Conservation (phyloP, 2,888 invertebrate species). For the Piscicola geometra region DNA sequence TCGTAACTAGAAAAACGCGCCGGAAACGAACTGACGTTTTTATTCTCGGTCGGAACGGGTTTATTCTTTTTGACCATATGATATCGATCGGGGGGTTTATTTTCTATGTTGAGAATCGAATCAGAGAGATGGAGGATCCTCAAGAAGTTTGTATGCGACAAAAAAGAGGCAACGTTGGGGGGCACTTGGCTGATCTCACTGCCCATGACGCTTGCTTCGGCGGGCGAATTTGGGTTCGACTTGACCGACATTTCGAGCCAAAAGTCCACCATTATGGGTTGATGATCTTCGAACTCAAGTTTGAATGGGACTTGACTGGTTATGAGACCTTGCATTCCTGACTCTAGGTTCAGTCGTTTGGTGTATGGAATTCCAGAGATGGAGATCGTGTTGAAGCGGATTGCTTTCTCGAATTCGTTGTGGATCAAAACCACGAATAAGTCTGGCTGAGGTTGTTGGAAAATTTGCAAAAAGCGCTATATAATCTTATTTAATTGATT, state of each 20-base stretch:
- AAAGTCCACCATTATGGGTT: neutral
- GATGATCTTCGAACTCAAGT: neutral
- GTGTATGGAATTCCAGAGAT: too few species aligned
- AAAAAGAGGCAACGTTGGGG: neutral
- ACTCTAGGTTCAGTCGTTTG: neutral
- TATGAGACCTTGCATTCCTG: neutral
- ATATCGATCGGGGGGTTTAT: too few species aligned
- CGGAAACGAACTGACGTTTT: too few species aligned
- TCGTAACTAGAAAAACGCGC: too few species aligned
- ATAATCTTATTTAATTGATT: too few species aligned
- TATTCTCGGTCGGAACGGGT: too few species aligned
- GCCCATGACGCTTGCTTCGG: neutral
- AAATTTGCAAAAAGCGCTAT: too few species aligned
- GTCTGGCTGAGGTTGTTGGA: too few species aligned
- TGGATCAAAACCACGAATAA: too few species aligned
- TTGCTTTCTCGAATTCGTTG: too few species aligned
- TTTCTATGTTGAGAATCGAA: neutral
- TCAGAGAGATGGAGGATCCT: neutral
- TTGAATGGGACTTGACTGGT: neutral
- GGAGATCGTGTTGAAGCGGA: too few species aligned
- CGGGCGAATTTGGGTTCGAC: neutral
- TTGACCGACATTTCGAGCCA: conserved; percentile 13
- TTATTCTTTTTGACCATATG: too few species aligned
- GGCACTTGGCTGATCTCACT: neutral
- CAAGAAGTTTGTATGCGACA: neutral